Conservation (phyloP, 2,888 invertebrate genomes). For the Margaritifera margaritifera region DNA sequence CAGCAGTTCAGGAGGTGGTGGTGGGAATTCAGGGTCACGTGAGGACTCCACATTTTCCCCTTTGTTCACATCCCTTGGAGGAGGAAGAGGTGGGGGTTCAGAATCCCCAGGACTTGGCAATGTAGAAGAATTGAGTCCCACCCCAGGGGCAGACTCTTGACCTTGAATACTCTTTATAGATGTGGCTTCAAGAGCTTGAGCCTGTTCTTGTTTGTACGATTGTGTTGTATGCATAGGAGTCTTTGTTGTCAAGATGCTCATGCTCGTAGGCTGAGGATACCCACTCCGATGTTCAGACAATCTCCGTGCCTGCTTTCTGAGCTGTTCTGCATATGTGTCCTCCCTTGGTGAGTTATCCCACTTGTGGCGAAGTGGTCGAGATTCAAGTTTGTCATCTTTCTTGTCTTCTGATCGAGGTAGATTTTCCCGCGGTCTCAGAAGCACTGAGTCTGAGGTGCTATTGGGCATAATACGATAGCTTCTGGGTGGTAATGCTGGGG, state of each 20-base stretch:
- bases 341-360: constrained; percentile 48
- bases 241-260: constrained; percentile 46
- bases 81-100: constrained; percentile 47
- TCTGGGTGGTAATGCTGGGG: constrained; percentile 61
- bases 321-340: constrained; percentile 57
- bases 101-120: constrained; percentile 18
- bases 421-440: constrained; percentile 15
- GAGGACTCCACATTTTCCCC: constrained; percentile 32
- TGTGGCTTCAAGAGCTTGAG: constrained; percentile 50
- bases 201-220: constrained; percentile 55
- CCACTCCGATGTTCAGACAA: constrained; percentile 62
- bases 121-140: constrained; percentile 25
- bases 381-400: constrained; percentile 8
- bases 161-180: constrained; percentile 6
- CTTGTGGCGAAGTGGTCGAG: constrained; percentile 4
- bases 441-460: constrained; percentile 38
- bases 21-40: constrained; percentile 32
- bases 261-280: constrained; percentile 33
- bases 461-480: constrained; percentile 36
- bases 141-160: constrained; percentile 9
- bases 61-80: constrained; percentile 36
- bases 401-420: constrained; percentile 4
- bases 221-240: constrained; percentile 42
- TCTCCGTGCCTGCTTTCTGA: constrained; percentile 66
- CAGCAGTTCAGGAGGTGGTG: constrained; percentile 30